Base-by-base conservation (phyloP, 2,888 invertebrate genomes). In the Nowickia ferox region DNA sequence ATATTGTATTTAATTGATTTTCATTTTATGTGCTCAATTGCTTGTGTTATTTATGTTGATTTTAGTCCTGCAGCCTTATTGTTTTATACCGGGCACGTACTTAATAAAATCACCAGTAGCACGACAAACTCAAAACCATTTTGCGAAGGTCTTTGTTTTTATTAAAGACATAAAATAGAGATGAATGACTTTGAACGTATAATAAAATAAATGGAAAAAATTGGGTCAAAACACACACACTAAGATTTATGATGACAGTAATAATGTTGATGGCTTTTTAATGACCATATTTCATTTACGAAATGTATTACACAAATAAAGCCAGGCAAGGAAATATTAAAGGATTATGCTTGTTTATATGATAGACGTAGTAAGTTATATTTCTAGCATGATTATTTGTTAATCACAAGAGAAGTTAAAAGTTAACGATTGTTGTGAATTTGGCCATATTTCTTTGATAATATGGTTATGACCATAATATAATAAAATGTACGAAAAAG, bases 241-340 rank as follows among this genome's bases (percentile, higher is more conserved):
- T 10, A 71, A 79, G 71, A 85, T 85, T 85, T 85, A 85, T 79
- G 82, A 79, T 82, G 85, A 78, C 82, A 85, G 75, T 75, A 78
- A 79, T 79, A 82, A 79, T 75, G 85, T 82, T 85, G 85, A 85
- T 85, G 78, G 82, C 69, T 82, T 85, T 82, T 82, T 85, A 85
- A 85, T 85, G 85, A 82, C 82, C 78, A 82, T 71, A 69, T 82
- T 75, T 82, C 77, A 82, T 75, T 82, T 78, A 53, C 17, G 15
- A 13, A 48, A 65, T 22, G n/a, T 13, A 72, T 59, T 11, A 40
- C 2, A 44, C 10, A 66, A 66, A 69, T 57, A 10, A 65, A 71
- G 22, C 38, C 44, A 69, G n/a, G 61, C 17, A 2, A 51, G 22
- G 53, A 46, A 69, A 72, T 44, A 61, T 15, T 48, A 71, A 71